Evolutionary conservation across 2,888 invertebrate species (phyloP), one percentile per base, ranked within the genome.

Genomic region (Spilosoma lubricipeda): DNA sequence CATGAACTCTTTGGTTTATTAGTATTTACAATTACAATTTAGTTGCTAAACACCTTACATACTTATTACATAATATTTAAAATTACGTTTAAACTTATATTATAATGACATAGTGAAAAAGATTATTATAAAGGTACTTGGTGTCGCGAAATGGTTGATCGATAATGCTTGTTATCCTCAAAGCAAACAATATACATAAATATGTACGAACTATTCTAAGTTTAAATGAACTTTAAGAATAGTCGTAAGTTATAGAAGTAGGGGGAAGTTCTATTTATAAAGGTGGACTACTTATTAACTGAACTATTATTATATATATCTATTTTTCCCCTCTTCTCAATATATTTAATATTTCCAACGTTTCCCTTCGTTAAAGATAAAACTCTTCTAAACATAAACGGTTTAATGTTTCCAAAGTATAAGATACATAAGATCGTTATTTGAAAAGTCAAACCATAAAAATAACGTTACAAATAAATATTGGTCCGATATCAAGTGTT

Each of bases 1-100:
- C 36, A 56, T 66, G 63, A 39, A 68, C 69, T 84, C 84, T 82
- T 84, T 84, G 82, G 82, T 83, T 76, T 77, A 68, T 75, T 36
- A 71, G 45, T 83, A 81, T 79, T 81, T 81, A 83, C 84, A 83
- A 56, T 73, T 8, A 39, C 3, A 36, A 27, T 33, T 13, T n/a
- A 23, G 8, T 33, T 71, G 36, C 23, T 42, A 67, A 67, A 5
- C 11, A 48, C 20, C 33, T 67, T 18, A 42, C 18, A 67, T 27
- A 27, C 2, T 48, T 18, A 45, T 18, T 15, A 42, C 39, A 42
- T 67, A 7, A 42, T 27, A n/a, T 18, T 39, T 0, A 27, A 9
- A 42, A 27, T 42, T 27, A 42, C 42, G 2, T 42, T 42, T 52
- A 68, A 70, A 72, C 39, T 65, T 52, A 65, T 8, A 39, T 64